Evolutionary conservation across 37 sponge, comb jelly and placozoan species (phyloP), one percentile per base, ranked within the genome.

Genomic region (Spongilla lacustris): DNA sequence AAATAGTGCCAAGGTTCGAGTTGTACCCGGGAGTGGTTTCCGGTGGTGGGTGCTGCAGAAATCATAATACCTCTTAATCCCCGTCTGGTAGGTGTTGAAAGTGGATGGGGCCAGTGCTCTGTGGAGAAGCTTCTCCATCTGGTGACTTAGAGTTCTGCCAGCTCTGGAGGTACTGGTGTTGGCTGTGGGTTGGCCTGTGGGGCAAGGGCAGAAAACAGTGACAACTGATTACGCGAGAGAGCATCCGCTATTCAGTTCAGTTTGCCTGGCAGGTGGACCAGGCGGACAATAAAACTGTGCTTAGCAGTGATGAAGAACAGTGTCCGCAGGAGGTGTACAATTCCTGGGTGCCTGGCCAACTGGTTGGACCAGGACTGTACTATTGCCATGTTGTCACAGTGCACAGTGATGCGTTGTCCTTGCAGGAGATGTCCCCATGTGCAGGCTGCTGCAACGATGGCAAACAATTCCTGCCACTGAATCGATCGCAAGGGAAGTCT

Each of bases 321-420:
- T n/a, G 30, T 28, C 3, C 77, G 85, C 24, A 85, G 69, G 19
- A 85, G 69, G 13, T 22, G 25, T 77, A 85, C 50, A 12, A 77
- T 50, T 28, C 33, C 34, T 24, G 67, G 46, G 25, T 12, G 66
- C 17, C 67, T 27, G 28, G 31, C 36, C 12, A 77, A 33, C 26
- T 66, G 70, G 66, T 30, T 33, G n/a, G 23, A 23, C 71, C 69
- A 68, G n/a, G 68, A 36, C 5, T n/a, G 8, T 2, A 85, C 86
- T 6, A 85, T 79, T 14, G 79, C 79, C 9, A 6, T 8, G 50
- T 85, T 85, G 30, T 85, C 86, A 35, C 86, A 85, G 26, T 78
- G 72, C 22, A 85, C 58, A 23, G 66, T 31, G 10, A 85, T 69
- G 6, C 38, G 23, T 33, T 68, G 26, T 24, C 70, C 27, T 10